These are phyloP conservation scores for Horisme vitalbata DNA, from an alignment of 2,888 invertebrate species.

Conservation along the genomic window DNA sequence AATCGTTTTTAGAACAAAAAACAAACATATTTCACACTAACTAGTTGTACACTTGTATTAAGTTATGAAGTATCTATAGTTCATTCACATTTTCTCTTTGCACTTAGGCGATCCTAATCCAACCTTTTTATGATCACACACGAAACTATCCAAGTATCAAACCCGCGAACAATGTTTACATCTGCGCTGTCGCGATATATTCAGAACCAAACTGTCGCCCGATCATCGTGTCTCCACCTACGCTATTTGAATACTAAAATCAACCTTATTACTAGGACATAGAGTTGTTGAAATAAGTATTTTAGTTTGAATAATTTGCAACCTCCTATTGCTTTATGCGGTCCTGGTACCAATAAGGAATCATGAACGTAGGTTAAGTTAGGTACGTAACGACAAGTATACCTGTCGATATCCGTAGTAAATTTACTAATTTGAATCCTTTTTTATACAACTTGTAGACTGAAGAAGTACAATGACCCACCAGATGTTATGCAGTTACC, in stretches of 20 bases:
- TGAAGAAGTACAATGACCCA: too few relatives aligned
- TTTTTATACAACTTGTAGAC: too few relatives aligned
- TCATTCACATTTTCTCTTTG: too few relatives aligned
- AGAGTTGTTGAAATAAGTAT: slow-evolving; percentile 29
- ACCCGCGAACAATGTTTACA: slow-evolving; percentile 64
- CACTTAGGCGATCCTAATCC: slow-evolving; percentile 43
- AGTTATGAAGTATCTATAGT: too few relatives aligned
- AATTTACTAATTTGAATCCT: too few relatives aligned
- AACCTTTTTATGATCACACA: slow-evolving; percentile 51
- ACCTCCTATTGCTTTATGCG: slow-evolving; percentile 62
- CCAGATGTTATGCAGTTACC: too few relatives aligned
- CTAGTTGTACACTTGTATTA: too few relatives aligned
- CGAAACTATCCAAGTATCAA: slow-evolving; percentile 63
- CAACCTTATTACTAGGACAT: slow-evolving; percentile 31
- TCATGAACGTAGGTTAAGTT: slow-evolving; percentile 43
- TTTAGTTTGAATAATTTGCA: slow-evolving; percentile 60
- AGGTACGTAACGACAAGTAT: slow-evolving; percentile 41
- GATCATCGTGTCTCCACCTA: slow-evolving; percentile 74
- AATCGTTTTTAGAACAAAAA: too few relatives aligned
- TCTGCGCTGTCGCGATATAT: slow-evolving; percentile 65
- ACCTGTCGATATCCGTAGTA: too few relatives aligned
- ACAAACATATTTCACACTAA: too few relatives aligned
- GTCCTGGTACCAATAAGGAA: slow-evolving; percentile 54
- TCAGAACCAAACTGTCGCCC: slow-evolving; percentile 74
- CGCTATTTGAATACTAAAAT: slow-evolving; percentile 48